phyloP scores from a whole-genome alignment of 2,113 vertebrate species.

The Manacus vitellinus region DNA sequence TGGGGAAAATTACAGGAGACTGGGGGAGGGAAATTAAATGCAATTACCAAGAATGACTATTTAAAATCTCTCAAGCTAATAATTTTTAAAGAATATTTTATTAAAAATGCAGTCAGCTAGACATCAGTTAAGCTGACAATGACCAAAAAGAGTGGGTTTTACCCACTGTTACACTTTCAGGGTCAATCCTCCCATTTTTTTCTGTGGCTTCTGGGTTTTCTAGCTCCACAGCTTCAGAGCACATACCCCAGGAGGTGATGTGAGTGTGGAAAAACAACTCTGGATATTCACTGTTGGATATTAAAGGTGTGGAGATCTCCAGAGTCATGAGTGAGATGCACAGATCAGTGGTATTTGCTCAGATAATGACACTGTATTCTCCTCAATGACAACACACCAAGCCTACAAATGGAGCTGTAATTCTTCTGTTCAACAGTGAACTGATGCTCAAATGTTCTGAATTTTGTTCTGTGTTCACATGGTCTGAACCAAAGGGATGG shows the following conservation, averaged over 20 bases:
- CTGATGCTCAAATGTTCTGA: background rate
- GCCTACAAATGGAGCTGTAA: background rate
- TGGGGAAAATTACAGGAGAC: background rate
- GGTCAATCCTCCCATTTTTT: background rate
- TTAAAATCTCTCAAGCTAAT: background rate
- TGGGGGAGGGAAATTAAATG: background rate
- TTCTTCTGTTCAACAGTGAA: background rate
- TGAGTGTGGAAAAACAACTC: background rate
- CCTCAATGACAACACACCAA: background rate
- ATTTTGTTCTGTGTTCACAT: background rate
- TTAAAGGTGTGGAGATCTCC: background rate
- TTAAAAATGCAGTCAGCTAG: background rate
- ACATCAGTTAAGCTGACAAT: background rate
- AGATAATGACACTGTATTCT: background rate
- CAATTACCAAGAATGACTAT: background rate
- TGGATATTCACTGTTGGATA: background rate
- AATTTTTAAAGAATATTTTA: background rate
- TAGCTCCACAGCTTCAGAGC: background rate
- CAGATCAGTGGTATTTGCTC: background rate
- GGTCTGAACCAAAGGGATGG: background rate
- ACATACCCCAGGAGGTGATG: background rate
- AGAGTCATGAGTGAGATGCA: background rate
- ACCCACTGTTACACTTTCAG: background rate
- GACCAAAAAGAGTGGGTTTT: background rate
- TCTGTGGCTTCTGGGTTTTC: background rate